Evolutionary conservation across 2,888 invertebrate species (phyloP).

Genomic region (Cremastobaeus sp.): DNA sequence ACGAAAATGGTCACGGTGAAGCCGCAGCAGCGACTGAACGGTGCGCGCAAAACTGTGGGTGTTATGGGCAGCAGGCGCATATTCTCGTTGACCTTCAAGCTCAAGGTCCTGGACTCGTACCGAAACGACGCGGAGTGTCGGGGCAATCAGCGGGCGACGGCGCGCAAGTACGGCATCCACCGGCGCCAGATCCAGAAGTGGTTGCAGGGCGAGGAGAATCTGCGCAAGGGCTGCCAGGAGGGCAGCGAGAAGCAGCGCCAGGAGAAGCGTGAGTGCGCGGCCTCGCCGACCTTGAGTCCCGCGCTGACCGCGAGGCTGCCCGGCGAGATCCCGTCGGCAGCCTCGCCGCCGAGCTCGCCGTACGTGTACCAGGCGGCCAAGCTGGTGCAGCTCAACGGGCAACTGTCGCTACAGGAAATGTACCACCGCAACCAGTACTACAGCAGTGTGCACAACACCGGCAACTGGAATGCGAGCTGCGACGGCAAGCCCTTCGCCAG

Average conservation of each 20-base stretch:
- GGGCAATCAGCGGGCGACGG: slow-evolving; percentile 93
- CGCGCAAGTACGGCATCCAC: slow-evolving; percentile 93
- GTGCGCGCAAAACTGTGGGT: slow-evolving; percentile 71
- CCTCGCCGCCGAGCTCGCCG: slow-evolving; percentile 66
- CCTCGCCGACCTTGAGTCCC: slow-evolving; percentile 79
- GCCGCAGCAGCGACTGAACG: slow-evolving; percentile 71
- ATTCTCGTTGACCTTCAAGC: slow-evolving; percentile 92
- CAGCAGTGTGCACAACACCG: slow-evolving; percentile 21
- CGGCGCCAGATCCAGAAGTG: slow-evolving; percentile 94
- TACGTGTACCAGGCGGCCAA: slow-evolving; percentile 18
- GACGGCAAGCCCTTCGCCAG: slow-evolving; percentile 16
- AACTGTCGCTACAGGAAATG: slow-evolving; percentile 8
- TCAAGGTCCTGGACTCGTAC: slow-evolving; percentile 93
- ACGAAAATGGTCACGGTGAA: slow-evolving; percentile 71
- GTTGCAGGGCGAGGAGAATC: slow-evolving; percentile 90
- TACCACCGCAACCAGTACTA: slow-evolving; percentile 28
- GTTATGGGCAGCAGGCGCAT: slow-evolving; percentile 90
- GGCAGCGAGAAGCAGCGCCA: slow-evolving; percentile 30
- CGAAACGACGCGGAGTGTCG: slow-evolving; percentile 91
- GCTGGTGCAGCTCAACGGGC: slow-evolving; percentile 22
- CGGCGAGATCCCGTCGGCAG: slow-evolving; percentile 61
- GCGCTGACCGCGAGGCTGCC: slow-evolving; percentile 63
- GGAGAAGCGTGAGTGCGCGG: slow-evolving; percentile 52
- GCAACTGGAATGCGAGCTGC: slow-evolving; percentile 9
- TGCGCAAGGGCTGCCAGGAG: slow-evolving; percentile 85